A percentile compares a stretch with the other conserved stretches of the same genome.
These are phyloP conservation scores for Sitta europaea DNA, from an alignment of 2,113 vertebrate species.

Conservation along the genomic window DNA sequence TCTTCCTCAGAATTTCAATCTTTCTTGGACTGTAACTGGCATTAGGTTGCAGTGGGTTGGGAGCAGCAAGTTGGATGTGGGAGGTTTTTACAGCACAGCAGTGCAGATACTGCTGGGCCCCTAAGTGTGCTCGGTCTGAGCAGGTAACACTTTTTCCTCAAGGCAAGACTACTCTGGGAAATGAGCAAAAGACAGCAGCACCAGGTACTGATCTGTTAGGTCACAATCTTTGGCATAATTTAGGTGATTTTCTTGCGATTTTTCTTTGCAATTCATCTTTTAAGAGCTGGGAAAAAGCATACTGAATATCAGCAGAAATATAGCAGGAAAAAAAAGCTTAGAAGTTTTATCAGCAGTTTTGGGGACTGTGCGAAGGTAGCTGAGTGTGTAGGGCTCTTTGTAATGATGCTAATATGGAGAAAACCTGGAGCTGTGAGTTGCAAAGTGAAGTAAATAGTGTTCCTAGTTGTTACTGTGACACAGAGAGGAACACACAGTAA, in stretches of 20 bases:
- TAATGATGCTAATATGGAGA: background rate
- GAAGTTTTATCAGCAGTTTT: background rate
- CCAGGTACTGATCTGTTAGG: background rate
- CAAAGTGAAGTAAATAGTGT: background rate
- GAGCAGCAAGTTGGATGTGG: background rate
- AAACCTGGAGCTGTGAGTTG: background rate
- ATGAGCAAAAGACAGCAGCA: background rate
- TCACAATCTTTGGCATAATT: background rate
- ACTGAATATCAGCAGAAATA: background rate
- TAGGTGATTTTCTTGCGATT: too few relatives aligned
- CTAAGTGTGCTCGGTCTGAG: rapidly evolving
- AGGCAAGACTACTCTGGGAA: background rate
- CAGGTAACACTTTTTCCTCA: background rate
- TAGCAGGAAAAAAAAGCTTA: rapidly evolving
- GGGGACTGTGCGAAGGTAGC: background rate
- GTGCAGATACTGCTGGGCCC: background rate
- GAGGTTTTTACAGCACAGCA: background rate
- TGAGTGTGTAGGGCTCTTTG: background rate
- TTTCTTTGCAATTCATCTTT: background rate
- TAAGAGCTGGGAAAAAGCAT: background rate
- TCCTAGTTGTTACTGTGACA: too few relatives aligned
- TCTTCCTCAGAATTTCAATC: background rate
- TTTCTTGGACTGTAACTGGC: background rate
- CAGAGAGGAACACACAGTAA: too few relatives aligned
- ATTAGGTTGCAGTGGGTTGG: background rate